Percentiles rank a stretch among this genome's conserved stretches.
These are phyloP conservation scores for Clarias laeviceps DNA, from an alignment of 2,797 vertebrate genomes.

Conservation along the genomic window DNA sequence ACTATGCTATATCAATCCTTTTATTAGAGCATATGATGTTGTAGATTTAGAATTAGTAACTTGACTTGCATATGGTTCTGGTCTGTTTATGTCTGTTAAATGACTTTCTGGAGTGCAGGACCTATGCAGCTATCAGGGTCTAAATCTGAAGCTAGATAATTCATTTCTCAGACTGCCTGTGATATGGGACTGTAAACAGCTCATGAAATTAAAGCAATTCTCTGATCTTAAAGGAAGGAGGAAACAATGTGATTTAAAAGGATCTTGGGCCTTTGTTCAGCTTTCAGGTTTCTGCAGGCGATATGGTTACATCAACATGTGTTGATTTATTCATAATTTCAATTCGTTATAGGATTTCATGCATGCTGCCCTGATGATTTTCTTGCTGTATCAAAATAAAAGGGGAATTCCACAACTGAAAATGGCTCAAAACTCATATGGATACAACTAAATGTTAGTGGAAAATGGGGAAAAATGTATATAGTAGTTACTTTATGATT, in stretches of 20 bases:
- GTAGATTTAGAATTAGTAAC: conserved; percentile 63
- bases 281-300: not conserved
- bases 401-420: not conserved
- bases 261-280: conserved; percentile 33
- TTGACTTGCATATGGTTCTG: conserved; percentile 68
- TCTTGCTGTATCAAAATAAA: not conserved
- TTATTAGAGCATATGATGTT: conserved; percentile 62
- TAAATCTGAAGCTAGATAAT: conserved; percentile 76
- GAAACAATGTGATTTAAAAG: conserved; percentile 50
- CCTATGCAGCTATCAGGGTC: conserved; percentile 65
- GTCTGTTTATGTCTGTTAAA: conserved; percentile 69
- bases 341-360: conserved; percentile 24
- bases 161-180: conserved; percentile 73
- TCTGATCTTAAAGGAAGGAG: conserved; percentile 57
- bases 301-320: not conserved
- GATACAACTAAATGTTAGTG: not conserved
- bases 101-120: conserved; percentile 61
- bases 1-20: conserved; percentile 60
- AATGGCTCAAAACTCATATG: not conserved
- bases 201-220: conserved; percentile 68
- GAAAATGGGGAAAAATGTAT: not conserved
- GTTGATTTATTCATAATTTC: conserved; percentile 33
- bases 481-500: not conserved
- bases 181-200: conserved; percentile 69
- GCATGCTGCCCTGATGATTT: not conserved